Conservation (phyloP, 2,797 vertebrate species). For the Chaetodon trifasciatus region DNA sequence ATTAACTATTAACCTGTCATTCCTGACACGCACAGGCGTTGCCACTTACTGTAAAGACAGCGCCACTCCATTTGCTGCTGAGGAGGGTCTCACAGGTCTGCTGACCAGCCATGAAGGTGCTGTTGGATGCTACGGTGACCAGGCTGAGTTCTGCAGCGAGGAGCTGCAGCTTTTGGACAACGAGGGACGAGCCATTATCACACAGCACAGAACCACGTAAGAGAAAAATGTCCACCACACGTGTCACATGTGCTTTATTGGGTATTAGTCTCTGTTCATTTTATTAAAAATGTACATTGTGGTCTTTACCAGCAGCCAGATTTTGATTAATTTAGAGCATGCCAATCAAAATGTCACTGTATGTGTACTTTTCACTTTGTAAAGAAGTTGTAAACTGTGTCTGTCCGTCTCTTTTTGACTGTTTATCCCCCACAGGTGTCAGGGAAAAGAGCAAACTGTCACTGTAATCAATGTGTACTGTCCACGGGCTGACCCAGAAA, state of each 20-base stretch:
- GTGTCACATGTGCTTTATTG: background rate
- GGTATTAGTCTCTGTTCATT: background rate
- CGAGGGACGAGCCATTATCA: conserved; percentile 91
- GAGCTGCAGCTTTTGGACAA: conserved; percentile 90
- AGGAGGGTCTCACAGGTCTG: conserved; percentile 91
- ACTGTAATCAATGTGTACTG: conserved; percentile 93
- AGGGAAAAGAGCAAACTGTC: conserved; percentile 81
- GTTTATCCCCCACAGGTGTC: conserved; percentile 67
- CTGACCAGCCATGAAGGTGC: conserved; percentile 83
- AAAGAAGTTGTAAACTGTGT: background rate
- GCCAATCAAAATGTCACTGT: background rate
- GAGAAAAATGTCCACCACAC: background rate
- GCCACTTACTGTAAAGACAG: conserved; percentile 91
- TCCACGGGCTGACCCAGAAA: conserved; percentile 92
- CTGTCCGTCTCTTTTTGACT: conserved; percentile 1
- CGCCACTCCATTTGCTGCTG: conserved; percentile 88
- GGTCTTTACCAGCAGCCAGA: background rate
- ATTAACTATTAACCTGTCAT: background rate
- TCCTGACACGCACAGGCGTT: conserved; percentile 83
- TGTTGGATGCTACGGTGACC: conserved; percentile 88
- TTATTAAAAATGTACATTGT: background rate
- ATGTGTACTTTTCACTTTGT: background rate
- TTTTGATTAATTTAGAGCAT: background rate
- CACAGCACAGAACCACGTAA: conserved; percentile 89
- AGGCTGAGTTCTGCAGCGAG: conserved; percentile 84